phyloP scores from a whole-genome alignment of 1,140 invertebrate species.

The Pomacea maculata region DNA sequence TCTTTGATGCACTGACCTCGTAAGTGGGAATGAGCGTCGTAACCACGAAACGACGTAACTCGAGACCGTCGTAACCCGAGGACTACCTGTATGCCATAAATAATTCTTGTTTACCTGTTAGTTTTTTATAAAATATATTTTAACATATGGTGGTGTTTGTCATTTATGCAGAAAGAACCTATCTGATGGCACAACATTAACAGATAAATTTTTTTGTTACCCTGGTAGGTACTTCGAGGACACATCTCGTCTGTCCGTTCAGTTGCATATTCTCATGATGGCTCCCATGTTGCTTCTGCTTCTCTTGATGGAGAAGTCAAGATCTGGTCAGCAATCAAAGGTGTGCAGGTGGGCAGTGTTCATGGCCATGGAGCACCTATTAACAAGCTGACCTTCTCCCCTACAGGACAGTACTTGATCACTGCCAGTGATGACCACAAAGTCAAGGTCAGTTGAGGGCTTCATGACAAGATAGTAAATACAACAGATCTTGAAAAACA shows the following conservation, averaged over 20 bases:
- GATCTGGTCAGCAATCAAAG: constrained; percentile 61
- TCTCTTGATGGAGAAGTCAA: constrained; percentile 63
- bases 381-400: constrained; percentile 58
- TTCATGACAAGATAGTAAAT: no score
- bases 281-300: constrained; percentile 64
- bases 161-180: background rate
- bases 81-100: no score
- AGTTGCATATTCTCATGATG: constrained; percentile 59
- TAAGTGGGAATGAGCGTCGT: no score
- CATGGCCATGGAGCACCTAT: constrained; percentile 56
- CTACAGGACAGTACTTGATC: constrained; percentile 55
- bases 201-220: background rate
- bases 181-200: background rate
- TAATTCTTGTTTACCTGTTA: no score
- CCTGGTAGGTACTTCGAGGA: constrained; percentile 56
- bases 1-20: no score
- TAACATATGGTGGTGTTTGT: no score
- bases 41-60: no score
- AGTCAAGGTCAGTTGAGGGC: constrained; percentile 52
- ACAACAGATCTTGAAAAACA: no score
- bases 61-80: no score
- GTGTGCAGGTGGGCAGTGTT: constrained; percentile 58
- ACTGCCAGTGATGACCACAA: constrained; percentile 64
- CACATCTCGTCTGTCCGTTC: constrained; percentile 61
- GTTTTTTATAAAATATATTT: no score